Conservation (phyloP, 2,888 invertebrate species). For the Agrochola litura region DNA sequence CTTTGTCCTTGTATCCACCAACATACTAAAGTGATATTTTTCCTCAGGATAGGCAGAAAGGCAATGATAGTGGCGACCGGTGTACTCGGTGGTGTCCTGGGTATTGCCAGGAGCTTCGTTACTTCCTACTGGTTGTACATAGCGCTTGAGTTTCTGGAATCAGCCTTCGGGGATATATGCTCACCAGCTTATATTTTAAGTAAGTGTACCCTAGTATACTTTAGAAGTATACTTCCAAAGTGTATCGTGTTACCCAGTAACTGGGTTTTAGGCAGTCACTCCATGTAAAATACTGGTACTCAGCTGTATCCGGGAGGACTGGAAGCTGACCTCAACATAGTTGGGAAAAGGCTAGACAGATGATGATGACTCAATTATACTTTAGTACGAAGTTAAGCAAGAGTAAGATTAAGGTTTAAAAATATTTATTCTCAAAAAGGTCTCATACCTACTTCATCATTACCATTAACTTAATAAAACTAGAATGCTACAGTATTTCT, state of each 20-base stretch:
- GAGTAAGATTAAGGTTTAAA: neutral
- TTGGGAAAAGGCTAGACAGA: neutral
- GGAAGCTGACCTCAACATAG: neutral
- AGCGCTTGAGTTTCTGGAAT: conserved; percentile 80
- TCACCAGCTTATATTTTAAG: conserved; percentile 82
- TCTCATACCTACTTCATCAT: neutral
- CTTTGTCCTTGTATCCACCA: neutral
- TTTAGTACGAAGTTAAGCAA: neutral
- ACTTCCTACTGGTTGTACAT: conserved; percentile 82
- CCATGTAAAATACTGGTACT: neutral
- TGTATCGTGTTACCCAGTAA: neutral
- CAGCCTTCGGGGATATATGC: conserved; percentile 82
- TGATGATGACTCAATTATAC: neutral
- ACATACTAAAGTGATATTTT: neutral
- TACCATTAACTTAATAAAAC: neutral
- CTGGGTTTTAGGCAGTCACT: neutral
- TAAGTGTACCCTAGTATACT: conserved; percentile 66
- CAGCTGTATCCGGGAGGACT: neutral
- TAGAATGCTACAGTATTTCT: neutral
- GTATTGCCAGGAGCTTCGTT: conserved; percentile 79
- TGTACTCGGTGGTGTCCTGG: conserved; percentile 78
- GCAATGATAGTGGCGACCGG: conserved; percentile 76
- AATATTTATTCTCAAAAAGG: too few relatives aligned
- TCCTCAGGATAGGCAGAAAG: conserved; percentile 80
- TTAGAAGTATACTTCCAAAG: neutral